A percentile compares a stretch with the other conserved stretches of the same genome.
phyloP scores from a whole-genome alignment of 2,888 invertebrate genomes.

The Hydraecia micacea region DNA sequence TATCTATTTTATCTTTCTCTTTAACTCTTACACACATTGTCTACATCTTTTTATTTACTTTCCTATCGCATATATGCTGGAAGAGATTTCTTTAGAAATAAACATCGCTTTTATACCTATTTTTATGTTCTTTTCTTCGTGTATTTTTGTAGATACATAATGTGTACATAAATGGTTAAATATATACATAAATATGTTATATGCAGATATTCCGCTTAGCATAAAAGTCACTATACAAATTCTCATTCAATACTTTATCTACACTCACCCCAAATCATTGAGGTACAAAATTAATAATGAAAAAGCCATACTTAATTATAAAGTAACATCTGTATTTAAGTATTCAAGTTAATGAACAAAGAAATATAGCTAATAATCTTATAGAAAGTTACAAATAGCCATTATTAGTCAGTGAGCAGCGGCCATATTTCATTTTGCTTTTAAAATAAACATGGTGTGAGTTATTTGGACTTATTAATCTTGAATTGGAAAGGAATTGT shows the following conservation, averaged over 20 bases:
- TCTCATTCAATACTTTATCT: background rate
- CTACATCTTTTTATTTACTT: no score
- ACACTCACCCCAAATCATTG: background rate
- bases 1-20: no score
- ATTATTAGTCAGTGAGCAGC: slow-evolving; percentile 50
- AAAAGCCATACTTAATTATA: slow-evolving; percentile 33
- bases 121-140: no score
- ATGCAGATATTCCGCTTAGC: background rate
- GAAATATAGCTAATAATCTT: slow-evolving; percentile 48
- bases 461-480: slow-evolving; percentile 40
- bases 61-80: no score
- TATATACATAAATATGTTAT: no score
- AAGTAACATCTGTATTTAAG: slow-evolving; percentile 50
- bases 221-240: background rate
- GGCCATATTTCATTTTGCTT: slow-evolving; percentile 50
- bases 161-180: no score
- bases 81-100: no score
- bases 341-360: slow-evolving; percentile 44
- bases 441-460: slow-evolving; percentile 49
- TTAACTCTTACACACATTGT: no score
- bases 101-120: no score
- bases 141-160: no score
- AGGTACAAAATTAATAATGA: slow-evolving; percentile 20
- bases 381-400: slow-evolving; percentile 47
- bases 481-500: slow-evolving; percentile 32